Percentiles rank a stretch among this genome's conserved stretches.
Evolutionary conservation across 2,113 vertebrate genomes (phyloP).

Genomic region (Jaculus jaculus): DNA sequence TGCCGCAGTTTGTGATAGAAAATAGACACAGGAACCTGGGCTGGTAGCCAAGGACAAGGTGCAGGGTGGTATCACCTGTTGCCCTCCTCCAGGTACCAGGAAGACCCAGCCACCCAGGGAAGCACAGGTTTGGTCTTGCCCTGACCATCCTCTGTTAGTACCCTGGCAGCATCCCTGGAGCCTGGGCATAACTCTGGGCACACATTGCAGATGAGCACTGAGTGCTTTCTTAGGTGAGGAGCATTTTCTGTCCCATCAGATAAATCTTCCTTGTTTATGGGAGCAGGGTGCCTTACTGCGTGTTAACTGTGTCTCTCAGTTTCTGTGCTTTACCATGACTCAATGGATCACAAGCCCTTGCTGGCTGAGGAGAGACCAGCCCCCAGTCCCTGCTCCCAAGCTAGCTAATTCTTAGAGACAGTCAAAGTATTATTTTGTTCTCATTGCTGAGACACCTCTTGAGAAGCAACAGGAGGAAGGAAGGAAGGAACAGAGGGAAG

Average conservation of each 20-base stretch:
- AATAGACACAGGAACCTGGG: no score
- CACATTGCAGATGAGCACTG: rapidly evolving
- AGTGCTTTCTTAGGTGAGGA: rapidly evolving
- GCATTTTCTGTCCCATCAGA: rapidly evolving
- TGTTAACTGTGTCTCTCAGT: rapidly evolving
- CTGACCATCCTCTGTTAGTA: rapidly evolving
- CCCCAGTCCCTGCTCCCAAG: no score
- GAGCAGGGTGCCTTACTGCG: rapidly evolving
- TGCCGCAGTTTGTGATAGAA: no score
- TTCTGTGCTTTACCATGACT: neutral
- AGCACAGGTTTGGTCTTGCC: neutral
- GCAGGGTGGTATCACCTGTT: no score
- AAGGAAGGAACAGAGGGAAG: no score
- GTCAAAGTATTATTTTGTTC: no score
- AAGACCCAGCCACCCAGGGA: neutral
- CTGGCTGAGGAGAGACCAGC: no score
- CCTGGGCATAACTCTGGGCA: rapidly evolving
- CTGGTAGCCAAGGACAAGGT: no score
- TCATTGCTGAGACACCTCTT: no score
- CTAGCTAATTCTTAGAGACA: neutral
- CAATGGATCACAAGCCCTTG: neutral
- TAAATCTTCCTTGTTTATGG: neutral
- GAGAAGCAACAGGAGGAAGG: no score
- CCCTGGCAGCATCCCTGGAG: rapidly evolving
- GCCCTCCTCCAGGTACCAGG: neutral